Evolutionary conservation across 1,140 invertebrate species (phyloP).

Genomic region (Palaemon carinicauda): DNA sequence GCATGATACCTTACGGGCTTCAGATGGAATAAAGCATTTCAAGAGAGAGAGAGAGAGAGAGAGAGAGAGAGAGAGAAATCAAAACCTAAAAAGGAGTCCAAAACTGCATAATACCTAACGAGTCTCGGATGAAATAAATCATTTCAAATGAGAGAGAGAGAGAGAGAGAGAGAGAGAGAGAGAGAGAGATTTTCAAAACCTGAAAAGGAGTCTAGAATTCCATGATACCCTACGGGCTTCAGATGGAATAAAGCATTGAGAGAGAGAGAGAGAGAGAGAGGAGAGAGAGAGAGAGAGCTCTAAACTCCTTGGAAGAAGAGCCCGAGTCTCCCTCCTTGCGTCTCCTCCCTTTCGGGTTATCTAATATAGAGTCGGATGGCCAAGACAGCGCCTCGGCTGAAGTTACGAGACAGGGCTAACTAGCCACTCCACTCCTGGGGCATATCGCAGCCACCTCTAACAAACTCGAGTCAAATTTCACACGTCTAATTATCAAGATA

Average conservation of each 20-base stretch:
- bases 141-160: not conserved
- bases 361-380: not conserved
- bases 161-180: not conserved
- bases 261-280: not conserved
- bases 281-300: not conserved
- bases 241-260: not conserved
- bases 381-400: not conserved
- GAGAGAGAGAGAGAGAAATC: too few species aligned
- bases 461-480: slow-evolving; percentile 6
- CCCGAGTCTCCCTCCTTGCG: not conserved
- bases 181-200: too few species aligned
- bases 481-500: slow-evolving; percentile 1
- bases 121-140: not conserved
- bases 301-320: not conserved
- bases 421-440: not conserved
- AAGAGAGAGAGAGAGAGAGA: not conserved
- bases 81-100: too few species aligned
- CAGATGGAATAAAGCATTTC: not conserved
- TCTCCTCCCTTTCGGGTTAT: not conserved
- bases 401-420: not conserved
- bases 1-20: too few species aligned
- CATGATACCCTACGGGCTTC: too few species aligned
- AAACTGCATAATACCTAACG: too few species aligned
- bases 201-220: too few species aligned
- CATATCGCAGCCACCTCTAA: not conserved